Base-by-base conservation (phyloP, 1,140 invertebrate species). In the Drosophila fuyamai region DNA sequence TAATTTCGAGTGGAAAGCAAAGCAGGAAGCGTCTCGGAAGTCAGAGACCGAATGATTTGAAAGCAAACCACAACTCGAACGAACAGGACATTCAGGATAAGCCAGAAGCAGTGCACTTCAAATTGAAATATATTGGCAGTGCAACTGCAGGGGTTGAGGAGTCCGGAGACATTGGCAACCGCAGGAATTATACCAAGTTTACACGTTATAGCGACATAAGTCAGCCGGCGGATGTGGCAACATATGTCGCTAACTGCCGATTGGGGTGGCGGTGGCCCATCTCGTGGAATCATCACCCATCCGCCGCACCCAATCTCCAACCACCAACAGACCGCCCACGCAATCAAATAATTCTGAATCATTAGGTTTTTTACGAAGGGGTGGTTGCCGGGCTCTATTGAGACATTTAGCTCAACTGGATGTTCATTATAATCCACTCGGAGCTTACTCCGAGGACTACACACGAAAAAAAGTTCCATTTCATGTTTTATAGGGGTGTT, bases 141-240 rank as follows among this genome's bases (percentile, higher is more conserved):
- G 65, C 63, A 53, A 6, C 47, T 7, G 50, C 5, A 50, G 40
- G 46, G 38, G n/a, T 7, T 56, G 38, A 43, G 58, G 43, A 14
- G 50, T 40, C 44, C 9, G 55, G 57, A 63, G 56, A 58, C 62
- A 79, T 65, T 81, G 63, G 84, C 80, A 92, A 91, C 90, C 90
- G 47, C 90, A 92, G 80, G 83, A 92, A 85, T 82, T 91, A 92
- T 91, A 82, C 73, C 83, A 89, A 89, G 75, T 85, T 92, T 91
- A 89, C 90, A 92, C 90, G 86, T 91, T 74, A 89, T 75, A 75
- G 90, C 79, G 86, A 68, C 90, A 89, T 85, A 92, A 92, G 90
- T 91, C 86, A 92, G 58, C 50, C 67, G 41, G 50, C 56, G 84
- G 84, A 88, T 80, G 81, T 83, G 53, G 50, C 73, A 78, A 82